Percentiles rank a stretch among this genome's conserved stretches.
Evolutionary conservation across 2,113 vertebrate species (phyloP).

Genomic region (Zapus hudsonius): DNA sequence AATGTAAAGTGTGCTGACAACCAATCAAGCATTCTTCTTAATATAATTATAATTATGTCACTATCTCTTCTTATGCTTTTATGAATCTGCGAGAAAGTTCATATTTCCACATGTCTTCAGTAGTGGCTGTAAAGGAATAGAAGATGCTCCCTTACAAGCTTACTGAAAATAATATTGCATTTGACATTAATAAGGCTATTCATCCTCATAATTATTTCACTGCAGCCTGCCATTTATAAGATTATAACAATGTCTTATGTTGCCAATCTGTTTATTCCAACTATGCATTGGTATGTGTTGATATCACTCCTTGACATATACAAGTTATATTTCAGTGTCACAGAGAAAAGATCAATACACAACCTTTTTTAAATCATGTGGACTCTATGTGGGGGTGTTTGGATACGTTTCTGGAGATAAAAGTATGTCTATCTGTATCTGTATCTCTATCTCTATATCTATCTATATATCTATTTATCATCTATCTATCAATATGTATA

Average conservation of each 20-base stretch:
- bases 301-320: not conserved
- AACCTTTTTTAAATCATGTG: not conserved
- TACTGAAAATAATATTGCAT: conserved; percentile 59
- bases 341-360: not conserved
- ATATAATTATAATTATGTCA: conserved; percentile 81
- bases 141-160: conserved; percentile 36
- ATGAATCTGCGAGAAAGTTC: conserved; percentile 71
- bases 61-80: conserved; percentile 70
- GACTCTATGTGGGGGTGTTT: not conserved
- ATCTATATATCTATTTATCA: too few relatives aligned
- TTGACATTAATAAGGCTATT: conserved; percentile 48
- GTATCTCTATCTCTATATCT: too few relatives aligned
- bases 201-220: conserved; percentile 48
- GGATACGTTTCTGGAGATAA: not conserved
- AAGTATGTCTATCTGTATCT: too few relatives aligned
- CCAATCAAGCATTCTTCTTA: conserved; percentile 75
- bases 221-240: conserved; percentile 36
- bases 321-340: not conserved
- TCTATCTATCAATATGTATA: too few relatives aligned
- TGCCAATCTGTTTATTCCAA: conserved; percentile 16
- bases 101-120: conserved; percentile 62
- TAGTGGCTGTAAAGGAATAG: conserved; percentile 51
- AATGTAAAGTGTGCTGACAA: conserved; percentile 79
- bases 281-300: not conserved
- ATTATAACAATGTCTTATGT: conserved; percentile 23